Conservation (phyloP, 2,888 invertebrate species). For the Nomada fabriciana region DNA sequence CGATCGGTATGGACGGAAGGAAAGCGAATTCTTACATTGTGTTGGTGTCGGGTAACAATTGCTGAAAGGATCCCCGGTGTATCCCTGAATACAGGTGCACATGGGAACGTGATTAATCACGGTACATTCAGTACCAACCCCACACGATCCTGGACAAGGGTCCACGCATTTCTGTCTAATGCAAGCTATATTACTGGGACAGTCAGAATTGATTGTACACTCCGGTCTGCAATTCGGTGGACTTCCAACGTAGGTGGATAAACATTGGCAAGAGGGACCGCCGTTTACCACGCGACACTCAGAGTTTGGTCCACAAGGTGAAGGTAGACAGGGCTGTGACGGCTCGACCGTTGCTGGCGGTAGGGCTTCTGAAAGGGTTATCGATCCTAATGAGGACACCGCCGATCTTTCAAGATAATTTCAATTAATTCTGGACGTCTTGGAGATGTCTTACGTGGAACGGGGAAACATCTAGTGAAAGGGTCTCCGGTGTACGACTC, state of each 20-base stretch:
- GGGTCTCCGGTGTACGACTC: constrained; percentile 91
- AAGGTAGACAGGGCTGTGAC: constrained; percentile 82
- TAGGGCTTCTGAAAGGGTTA: constrained; percentile 64
- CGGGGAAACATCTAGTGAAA: constrained; percentile 89
- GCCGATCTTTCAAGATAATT: not conserved
- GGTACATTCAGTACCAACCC: constrained; percentile 87
- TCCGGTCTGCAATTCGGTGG: constrained; percentile 87
- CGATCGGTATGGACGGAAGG: not conserved
- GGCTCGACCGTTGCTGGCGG: constrained; percentile 61
- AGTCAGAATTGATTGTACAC: constrained; percentile 88
- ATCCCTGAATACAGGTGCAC: constrained; percentile 90
- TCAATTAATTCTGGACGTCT: not conserved
- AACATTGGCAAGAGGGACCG: constrained; percentile 88
- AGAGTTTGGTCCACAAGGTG: constrained; percentile 89
- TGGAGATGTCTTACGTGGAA: constrained; percentile 74
- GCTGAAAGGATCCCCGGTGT: constrained; percentile 90
- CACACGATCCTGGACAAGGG: constrained; percentile 92
- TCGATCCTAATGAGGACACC: not conserved
- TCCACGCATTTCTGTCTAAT: constrained; percentile 91
- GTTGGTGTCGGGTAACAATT: constrained; percentile 82
- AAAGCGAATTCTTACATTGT: constrained; percentile 76
- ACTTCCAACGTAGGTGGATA: constrained; percentile 88
- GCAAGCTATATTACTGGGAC: constrained; percentile 89
- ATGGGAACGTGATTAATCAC: constrained; percentile 91
- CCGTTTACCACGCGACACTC: constrained; percentile 87